Percentiles rank a stretch among this genome's conserved stretches.
phyloP scores from a whole-genome alignment of 2,888 invertebrate genomes.

The Leptinotarsa haldemani region DNA sequence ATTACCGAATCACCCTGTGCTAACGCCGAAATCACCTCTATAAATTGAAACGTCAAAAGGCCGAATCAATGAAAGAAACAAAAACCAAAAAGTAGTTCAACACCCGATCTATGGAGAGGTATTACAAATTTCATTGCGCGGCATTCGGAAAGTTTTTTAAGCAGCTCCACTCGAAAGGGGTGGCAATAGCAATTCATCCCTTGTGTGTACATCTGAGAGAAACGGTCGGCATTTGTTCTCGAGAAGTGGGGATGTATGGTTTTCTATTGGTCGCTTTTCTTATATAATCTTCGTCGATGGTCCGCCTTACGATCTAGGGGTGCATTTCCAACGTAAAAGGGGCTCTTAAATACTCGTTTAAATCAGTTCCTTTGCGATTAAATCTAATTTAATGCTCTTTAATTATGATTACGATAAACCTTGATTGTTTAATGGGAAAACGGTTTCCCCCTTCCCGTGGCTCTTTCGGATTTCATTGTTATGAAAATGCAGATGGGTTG shows the following conservation, averaged over 20 bases:
- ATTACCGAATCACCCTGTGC: background rate
- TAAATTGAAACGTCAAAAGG: constrained; percentile 26
- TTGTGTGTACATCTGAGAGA: constrained; percentile 39
- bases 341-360: constrained; percentile 55
- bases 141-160: constrained; percentile 40
- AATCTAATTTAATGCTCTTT: constrained; percentile 59
- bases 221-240: constrained; percentile 46
- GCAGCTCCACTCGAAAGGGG: constrained; percentile 43
- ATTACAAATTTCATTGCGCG: constrained; percentile 37
- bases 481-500: constrained; percentile 25
- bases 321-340: constrained; percentile 52
- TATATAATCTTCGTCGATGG: constrained; percentile 55
- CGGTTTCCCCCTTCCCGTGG: constrained; percentile 29
- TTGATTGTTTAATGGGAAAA: constrained; percentile 49
- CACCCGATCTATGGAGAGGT: constrained; percentile 30
- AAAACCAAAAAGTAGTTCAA: constrained; percentile 30
- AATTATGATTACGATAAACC: constrained; percentile 54
- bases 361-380: constrained; percentile 59
- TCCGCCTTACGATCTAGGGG: constrained; percentile 50
- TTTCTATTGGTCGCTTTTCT: constrained; percentile 57
- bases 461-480: constrained; percentile 11
- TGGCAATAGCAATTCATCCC: constrained; percentile 46
- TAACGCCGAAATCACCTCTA: background rate
- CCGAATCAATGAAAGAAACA: constrained; percentile 35
- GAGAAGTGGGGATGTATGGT: constrained; percentile 50